A percentile compares a stretch with the other conserved stretches of the same genome.
phyloP scores from a whole-genome alignment of 2,888 invertebrate genomes.

The Brassicogethes aeneus region DNA sequence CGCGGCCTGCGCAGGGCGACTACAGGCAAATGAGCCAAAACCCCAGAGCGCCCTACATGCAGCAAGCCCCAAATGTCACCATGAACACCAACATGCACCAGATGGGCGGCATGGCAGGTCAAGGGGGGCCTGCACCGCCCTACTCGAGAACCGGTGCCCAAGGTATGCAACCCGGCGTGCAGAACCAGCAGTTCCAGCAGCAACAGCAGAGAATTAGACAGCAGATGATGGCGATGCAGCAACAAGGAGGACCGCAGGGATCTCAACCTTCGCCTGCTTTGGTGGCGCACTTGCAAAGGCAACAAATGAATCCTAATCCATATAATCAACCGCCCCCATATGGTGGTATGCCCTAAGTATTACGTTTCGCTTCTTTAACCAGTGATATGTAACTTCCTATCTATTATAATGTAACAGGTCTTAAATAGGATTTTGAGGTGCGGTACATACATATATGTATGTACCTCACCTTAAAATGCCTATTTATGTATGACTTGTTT shows the following conservation, averaged over 20 bases:
- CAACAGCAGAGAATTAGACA: constrained; percentile 64
- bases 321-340: constrained; percentile 53
- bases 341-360: constrained; percentile 12
- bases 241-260: constrained; percentile 41
- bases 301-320: constrained; percentile 48
- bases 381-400: no score
- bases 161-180: constrained; percentile 35
- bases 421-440: no score
- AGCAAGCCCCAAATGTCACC: constrained; percentile 73
- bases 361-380: no score
- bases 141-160: constrained; percentile 52
- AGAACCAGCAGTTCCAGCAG: constrained; percentile 51
- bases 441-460: no score
- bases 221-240: constrained; percentile 53
- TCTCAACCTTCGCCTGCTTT: constrained; percentile 52
- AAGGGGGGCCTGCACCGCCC: constrained; percentile 59
- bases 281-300: constrained; percentile 57
- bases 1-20: constrained; percentile 40
- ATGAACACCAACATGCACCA: constrained; percentile 77
- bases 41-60: constrained; percentile 56
- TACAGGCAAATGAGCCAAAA: constrained; percentile 36
- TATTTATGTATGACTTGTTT: no score
- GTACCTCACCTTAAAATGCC: no score
- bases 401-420: no score
- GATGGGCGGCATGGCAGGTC: constrained; percentile 46